A percentile compares a stretch with the other conserved stretches of the same genome.
phyloP scores from a whole-genome alignment of 2,113 vertebrate genomes.

The Ia io region DNA sequence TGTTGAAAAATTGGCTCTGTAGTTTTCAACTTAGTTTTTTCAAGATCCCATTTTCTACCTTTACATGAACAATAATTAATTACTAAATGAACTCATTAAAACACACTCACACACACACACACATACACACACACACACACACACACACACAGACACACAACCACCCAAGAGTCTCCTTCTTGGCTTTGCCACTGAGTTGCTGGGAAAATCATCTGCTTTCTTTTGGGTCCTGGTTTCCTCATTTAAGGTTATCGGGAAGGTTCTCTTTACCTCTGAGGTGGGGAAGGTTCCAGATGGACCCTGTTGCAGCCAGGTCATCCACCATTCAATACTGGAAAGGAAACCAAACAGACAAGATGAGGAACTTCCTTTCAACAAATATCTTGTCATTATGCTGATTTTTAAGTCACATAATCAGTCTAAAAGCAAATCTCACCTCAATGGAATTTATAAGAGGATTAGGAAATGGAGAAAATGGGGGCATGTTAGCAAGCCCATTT shows the following conservation, averaged over 20 bases:
- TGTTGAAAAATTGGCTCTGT: conserved; percentile 76
- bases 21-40: conserved; percentile 76
- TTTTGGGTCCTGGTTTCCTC: background rate
- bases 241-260: background rate
- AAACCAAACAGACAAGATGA: conserved; percentile 42
- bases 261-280: background rate
- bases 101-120: background rate
- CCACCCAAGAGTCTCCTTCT: background rate
- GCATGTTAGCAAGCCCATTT: conserved; percentile 7
- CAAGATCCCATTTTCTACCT: conserved; percentile 69
- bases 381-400: conserved; percentile 63
- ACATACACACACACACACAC: background rate
- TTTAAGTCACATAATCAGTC: conserved; percentile 53
- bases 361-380: conserved; percentile 55
- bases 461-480: conserved; percentile 50
- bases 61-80: conserved; percentile 55
- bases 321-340: conserved; percentile 18
- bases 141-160: background rate
- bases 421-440: conserved; percentile 60
- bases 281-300: background rate
- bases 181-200: background rate
- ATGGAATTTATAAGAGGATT: conserved; percentile 67
- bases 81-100: background rate
- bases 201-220: background rate
- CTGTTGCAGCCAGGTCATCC: background rate